A percentile compares a stretch with the other conserved stretches of the same genome.
phyloP scores from a whole-genome alignment of 1,140 invertebrate genomes.

The Drosophila oshimai region DNA sequence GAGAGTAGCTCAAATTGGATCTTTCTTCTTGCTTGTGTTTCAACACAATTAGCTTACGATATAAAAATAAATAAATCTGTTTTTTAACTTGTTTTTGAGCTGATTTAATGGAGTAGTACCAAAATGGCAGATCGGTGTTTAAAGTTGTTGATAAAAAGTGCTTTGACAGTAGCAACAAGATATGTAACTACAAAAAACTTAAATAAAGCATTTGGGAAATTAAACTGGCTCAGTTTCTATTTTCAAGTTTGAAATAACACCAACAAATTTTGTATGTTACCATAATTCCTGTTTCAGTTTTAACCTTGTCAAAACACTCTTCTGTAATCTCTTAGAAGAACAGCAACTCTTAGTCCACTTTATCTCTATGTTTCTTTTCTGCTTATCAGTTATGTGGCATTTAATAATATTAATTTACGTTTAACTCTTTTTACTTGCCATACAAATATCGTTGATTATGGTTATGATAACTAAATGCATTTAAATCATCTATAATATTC shows the following conservation, averaged over 20 bases:
- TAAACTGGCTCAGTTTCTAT: too few species aligned
- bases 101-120: constrained; percentile 18
- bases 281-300: not conserved
- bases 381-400: constrained; percentile 47
- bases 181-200: too few species aligned
- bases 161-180: not conserved
- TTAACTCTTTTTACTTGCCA: constrained; percentile 16
- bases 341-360: constrained; percentile 14
- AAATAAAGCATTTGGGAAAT: too few species aligned
- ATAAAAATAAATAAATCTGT: constrained; percentile 29
- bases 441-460: constrained; percentile 56
- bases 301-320: not conserved
- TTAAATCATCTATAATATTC: constrained; percentile 38
- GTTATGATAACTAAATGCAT: constrained; percentile 53
- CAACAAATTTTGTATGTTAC: too few species aligned
- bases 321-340: not conserved
- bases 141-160: not conserved
- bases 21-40: constrained; percentile 4
- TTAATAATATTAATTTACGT: constrained; percentile 9
- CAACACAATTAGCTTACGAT: constrained; percentile 18
- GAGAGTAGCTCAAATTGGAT: constrained; percentile 26
- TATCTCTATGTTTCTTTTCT: constrained; percentile 37
- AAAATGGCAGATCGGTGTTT: constrained; percentile 5
- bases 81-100: constrained; percentile 23
- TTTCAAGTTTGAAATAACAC: not conserved